These are phyloP conservation scores for Miichthys miiuy DNA, from an alignment of 2,797 vertebrate genomes.

Conservation along the genomic window DNA sequence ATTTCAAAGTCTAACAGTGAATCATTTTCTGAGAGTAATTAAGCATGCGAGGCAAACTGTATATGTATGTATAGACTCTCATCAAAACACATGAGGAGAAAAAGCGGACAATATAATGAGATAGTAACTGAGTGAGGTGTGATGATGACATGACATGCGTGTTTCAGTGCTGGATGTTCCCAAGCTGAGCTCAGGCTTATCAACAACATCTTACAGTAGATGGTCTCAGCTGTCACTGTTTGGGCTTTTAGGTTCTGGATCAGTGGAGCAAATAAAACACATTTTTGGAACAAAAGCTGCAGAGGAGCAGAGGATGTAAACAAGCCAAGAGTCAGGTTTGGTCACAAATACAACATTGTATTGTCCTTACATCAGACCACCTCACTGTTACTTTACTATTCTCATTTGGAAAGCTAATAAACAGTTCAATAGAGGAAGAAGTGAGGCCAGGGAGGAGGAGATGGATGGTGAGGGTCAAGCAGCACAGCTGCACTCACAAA, in stretches of 20 bases:
- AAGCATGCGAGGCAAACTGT: conserved; percentile 31
- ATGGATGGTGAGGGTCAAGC: conserved; percentile 19
- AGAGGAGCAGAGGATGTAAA: conserved; percentile 31
- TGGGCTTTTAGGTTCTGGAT: conserved; percentile 42
- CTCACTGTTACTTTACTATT: conserved; percentile 10
- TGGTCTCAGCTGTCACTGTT: conserved; percentile 54
- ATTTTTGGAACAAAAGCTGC: conserved; percentile 17
- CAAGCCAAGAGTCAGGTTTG: conserved; percentile 17
- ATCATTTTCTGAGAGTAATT: conserved; percentile 54
- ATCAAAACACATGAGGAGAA: conserved; percentile 48
- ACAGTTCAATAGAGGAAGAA: conserved; percentile 24
- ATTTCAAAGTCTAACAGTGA: conserved; percentile 16
- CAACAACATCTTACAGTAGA: conserved; percentile 38
- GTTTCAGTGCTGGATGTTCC: conserved; percentile 15
- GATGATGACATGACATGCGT: conserved; percentile 16
- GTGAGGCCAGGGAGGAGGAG: conserved; percentile 13
- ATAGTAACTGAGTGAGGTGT: background rate
- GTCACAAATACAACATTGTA: conserved; percentile 9
- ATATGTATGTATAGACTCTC: conserved; percentile 55
- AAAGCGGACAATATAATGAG: conserved; percentile 14
- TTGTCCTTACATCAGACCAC: conserved; percentile 1
- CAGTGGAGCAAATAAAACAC: conserved; percentile 37
- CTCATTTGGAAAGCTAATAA: conserved; percentile 40
- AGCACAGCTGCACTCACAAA: conserved; percentile 47
- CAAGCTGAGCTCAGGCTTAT: conserved; percentile 32